Percentiles rank a stretch among this genome's conserved stretches.
phyloP scores from a whole-genome alignment of 2,797 vertebrate genomes.

The Corythornis leucogaster region DNA sequence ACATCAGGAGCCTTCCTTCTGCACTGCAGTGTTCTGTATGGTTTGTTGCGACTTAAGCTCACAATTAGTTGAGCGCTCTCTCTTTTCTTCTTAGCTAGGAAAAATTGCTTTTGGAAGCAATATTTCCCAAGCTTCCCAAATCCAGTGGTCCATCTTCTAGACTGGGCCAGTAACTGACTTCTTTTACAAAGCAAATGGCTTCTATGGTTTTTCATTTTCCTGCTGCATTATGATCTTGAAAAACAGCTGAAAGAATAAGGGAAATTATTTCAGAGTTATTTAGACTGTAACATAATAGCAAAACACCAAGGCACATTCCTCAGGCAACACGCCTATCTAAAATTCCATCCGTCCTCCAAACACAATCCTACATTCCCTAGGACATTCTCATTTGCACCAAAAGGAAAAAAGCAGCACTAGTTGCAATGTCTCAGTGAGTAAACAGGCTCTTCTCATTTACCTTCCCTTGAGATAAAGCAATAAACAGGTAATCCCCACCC shows the following conservation, averaged over 20 bases:
- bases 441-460: neutral
- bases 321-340: neutral
- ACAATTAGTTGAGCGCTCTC: neutral
- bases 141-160: conserved; percentile 75
- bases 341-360: conserved; percentile 21
- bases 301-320: conserved; percentile 3
- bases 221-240: conserved; percentile 81
- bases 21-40: neutral
- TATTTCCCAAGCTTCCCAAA: conserved; percentile 72
- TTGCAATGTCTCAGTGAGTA: fast-evolving
- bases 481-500: neutral
- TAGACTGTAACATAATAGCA: conserved; percentile 31
- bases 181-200: conserved; percentile 72
- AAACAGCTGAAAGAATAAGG: conserved; percentile 67
- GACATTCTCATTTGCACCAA: neutral
- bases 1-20: conserved; percentile 54
- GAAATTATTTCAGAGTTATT: conserved; percentile 39
- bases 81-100: conserved; percentile 62
- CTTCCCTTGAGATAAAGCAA: neutral
- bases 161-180: conserved; percentile 63
- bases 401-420: neutral
- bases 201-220: conserved; percentile 80
- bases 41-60: conserved; percentile 34
- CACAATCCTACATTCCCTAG: neutral
- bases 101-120: conserved; percentile 66